These are phyloP conservation scores for Heteropelma amictum DNA, from an alignment of 2,888 invertebrate genomes.

Conservation along the genomic window DNA sequence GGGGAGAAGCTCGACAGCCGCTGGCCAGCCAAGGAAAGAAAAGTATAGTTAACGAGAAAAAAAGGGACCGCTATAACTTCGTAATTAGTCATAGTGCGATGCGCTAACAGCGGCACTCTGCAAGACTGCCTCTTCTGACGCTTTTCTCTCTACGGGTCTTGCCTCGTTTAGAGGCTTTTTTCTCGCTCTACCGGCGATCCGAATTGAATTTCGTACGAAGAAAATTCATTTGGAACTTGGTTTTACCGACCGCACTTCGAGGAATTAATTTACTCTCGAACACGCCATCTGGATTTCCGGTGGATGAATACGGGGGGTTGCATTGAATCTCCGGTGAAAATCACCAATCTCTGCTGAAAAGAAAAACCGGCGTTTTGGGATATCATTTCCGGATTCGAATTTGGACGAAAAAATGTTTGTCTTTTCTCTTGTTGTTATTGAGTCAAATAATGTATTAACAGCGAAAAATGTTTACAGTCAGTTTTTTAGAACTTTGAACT, in stretches of 20 bases:
- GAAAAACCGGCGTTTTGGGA: no score
- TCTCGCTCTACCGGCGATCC: constrained; percentile 49
- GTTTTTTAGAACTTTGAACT: no score
- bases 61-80: constrained; percentile 55
- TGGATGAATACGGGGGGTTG: not conserved
- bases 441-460: no score
- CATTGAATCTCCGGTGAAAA: not conserved
- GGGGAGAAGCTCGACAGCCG: constrained; percentile 38
- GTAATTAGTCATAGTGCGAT: constrained; percentile 77
- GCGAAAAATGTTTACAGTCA: no score
- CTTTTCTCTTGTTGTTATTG: no score
- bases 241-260: constrained; percentile 16
- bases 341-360: no score
- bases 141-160: constrained; percentile 37
- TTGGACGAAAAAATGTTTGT: no score
- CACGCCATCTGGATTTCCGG: constrained; percentile 28
- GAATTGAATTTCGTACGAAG: constrained; percentile 40
- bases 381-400: no score
- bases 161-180: constrained; percentile 46
- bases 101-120: constrained; percentile 78
- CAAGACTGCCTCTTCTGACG: constrained; percentile 70
- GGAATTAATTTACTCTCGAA: constrained; percentile 22
- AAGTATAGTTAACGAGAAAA: not conserved
- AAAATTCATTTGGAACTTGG: constrained; percentile 34
- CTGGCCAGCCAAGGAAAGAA: constrained; percentile 1